Base-by-base conservation (phyloP, 2,113 vertebrate genomes). In the Xyliphius kryptos region DNA sequence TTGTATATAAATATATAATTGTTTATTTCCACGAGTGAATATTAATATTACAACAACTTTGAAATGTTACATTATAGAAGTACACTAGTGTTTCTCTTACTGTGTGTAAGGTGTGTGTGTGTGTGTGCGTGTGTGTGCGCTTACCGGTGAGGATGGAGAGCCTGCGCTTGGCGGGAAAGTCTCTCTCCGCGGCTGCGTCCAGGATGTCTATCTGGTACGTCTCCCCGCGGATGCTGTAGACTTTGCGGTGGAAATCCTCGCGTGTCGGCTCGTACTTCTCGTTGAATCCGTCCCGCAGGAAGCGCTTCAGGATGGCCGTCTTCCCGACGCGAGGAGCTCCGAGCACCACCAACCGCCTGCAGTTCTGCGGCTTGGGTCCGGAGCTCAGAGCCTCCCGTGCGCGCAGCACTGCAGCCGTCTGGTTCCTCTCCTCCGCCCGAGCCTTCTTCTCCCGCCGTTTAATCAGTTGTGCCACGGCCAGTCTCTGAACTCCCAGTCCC, bases 61-160 rank as follows among this genome's bases (percentile, higher is more conserved):
- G n/a, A n/a, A n/a, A n/a, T n/a, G n/a, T n/a, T n/a, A n/a, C n/a
- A n/a, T n/a, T n/a, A n/a, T n/a, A n/a, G n/a, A n/a, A n/a, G n/a
- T n/a, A n/a, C n/a, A n/a, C n/a, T n/a, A n/a, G n/a, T n/a, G n/a
- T n/a, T n/a, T n/a, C n/a, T n/a, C n/a, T n/a, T n/a, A n/a, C n/a
- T n/a, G n/a, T n/a, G n/a, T n/a, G n/a, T n/a, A n/a, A n/a, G n/a
- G n/a, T n/a, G n/a, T n/a, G n/a, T n/a, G n/a, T n/a, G n/a, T n/a
- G n/a, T n/a, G n/a, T n/a, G 54, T 21, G 55, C 13, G 36, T 13
- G 9, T 13, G 20, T 2, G 12, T 3, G 21, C 3, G 41, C 81
- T 66, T 73, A 88, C 87, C 87, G 17, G 87, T 89, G 5, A 88
- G 81, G 51, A 89, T 89, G 22, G 87, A 85, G 36, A 88, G 75